Evolutionary conservation across 2,113 vertebrate genomes (phyloP).

Genomic region (Motacilla alba): DNA sequence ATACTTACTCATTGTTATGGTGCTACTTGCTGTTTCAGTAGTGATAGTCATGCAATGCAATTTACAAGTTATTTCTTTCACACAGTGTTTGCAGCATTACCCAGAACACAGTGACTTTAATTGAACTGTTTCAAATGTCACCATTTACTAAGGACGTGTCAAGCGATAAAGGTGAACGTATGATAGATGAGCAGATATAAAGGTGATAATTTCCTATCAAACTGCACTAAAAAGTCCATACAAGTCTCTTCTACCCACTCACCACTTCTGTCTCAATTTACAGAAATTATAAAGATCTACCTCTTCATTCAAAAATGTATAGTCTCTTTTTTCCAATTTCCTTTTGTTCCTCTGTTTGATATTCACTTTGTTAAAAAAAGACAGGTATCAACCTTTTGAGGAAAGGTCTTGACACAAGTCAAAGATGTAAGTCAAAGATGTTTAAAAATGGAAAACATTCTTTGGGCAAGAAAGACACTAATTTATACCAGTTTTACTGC

Average conservation of each 20-base stretch:
- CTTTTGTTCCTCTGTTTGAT: neutral
- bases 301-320: neutral
- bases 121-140: conserved; percentile 67
- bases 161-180: conserved; percentile 65
- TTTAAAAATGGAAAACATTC: neutral
- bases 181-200: conserved; percentile 63
- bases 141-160: conserved; percentile 49
- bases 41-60: neutral
- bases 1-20: neutral
- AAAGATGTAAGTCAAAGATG: neutral
- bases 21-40: neutral
- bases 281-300: neutral
- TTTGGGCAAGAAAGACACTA: neutral
- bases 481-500: neutral
- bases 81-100: neutral
- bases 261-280: neutral
- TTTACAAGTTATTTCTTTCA: conserved; percentile 35
- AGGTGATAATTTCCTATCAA: conserved; percentile 58
- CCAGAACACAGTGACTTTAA: conserved; percentile 51
- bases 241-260: neutral
- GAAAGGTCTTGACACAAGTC: neutral
- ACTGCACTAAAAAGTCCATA: conserved; percentile 3
- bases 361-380: neutral
- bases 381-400: neutral
- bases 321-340: neutral